Base-by-base conservation (phyloP, 2,888 invertebrate species). In the Aromia moschata region DNA sequence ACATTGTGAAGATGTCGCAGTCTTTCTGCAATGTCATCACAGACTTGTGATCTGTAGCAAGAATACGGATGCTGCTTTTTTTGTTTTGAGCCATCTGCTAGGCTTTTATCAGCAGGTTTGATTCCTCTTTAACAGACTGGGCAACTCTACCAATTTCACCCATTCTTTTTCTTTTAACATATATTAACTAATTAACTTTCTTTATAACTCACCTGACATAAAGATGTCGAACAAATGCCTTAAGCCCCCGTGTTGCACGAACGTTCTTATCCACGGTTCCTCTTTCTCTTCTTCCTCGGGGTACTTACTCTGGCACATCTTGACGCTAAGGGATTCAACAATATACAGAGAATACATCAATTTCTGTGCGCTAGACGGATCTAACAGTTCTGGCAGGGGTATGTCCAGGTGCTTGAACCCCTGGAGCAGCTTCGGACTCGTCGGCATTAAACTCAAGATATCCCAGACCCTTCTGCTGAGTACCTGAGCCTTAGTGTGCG, bases 261-360 rank as follows among this genome's bases (percentile, higher is more conserved):
- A 96, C 66, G 89, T 80, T 60, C 89, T 88, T 60, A 88, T 89
- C 94, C 94, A 94, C 0, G 78, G 69, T 31, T 81, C 79, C 43
- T 73, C 75, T 40, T 68, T 64, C 2, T 69, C 64, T 17, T 70
- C 52, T 62, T 62, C 57, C 51, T 70, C 71, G 12, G 65, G 44
- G 49, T 67, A 65, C 58, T 71, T 69, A 11, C 59, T 65, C 37
- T 67, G 70, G 54, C 52, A 60, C 38, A 41, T 70, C 58, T 81
- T 81, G 12, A 69, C 70, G 63, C 85, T 85, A 16, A 93, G 80
- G 31, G 89, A 89, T 77, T 93, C 93, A 0, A 96, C 92, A 66
- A 96, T 96, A 78, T 96, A 95, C 60, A 96, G 81, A 0, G 94
- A 94, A 78, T 97, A 97, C 94, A 96, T 96, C 51, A 97, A 86